Evolutionary conservation across 2,888 invertebrate genomes (phyloP), one percentile per base, ranked within the genome.

Genomic region (Carcina quercana): DNA sequence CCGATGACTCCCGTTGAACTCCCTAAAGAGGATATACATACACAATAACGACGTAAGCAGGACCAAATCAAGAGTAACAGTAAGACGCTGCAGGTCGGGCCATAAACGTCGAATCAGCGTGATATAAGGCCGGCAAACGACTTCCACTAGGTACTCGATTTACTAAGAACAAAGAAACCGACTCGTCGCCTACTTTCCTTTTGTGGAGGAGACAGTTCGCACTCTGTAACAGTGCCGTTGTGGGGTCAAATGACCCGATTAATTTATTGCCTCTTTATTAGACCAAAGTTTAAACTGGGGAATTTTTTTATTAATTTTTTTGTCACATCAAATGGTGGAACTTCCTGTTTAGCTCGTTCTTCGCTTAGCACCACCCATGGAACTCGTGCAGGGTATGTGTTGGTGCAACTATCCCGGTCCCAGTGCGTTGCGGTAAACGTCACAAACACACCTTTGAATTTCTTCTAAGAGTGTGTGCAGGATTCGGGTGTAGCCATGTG

Each of bases 51-150:
- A 42, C 43, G 50, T 50, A 52, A 52, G 50, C 49, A 50, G 42
- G 50, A 42, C 50, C 56, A 56, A 67, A 70, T 64, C 62, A 69
- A 62, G 62, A 64, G 59, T 57, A 59, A 59, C 59, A 54, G 58
- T 55, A 52, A 58, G 57, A 61, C 48, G 56, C 54, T 61, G 58
- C 65, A 63, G 65, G 53, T 54, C 53, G 59, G 55, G 61, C 73
- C 50, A 72, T 79, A 75, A 80, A 82, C 59, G 80, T 80, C 80
- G 73, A 74, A 76, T 80, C 76, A 76, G 64, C 62, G 66, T 74
- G 74, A 75, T 75, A 75, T 79, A 80, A 69, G 64, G 61, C 61
- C 75, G 75, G 75, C 74, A 78, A 78, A 78, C 74, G 74, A 65
- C 69, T 63, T 48, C 59, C 28, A 33, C 21, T 32, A 14, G 57